Conservation (phyloP, 2,113 vertebrate genomes). For the Oenanthe oenanthe region DNA sequence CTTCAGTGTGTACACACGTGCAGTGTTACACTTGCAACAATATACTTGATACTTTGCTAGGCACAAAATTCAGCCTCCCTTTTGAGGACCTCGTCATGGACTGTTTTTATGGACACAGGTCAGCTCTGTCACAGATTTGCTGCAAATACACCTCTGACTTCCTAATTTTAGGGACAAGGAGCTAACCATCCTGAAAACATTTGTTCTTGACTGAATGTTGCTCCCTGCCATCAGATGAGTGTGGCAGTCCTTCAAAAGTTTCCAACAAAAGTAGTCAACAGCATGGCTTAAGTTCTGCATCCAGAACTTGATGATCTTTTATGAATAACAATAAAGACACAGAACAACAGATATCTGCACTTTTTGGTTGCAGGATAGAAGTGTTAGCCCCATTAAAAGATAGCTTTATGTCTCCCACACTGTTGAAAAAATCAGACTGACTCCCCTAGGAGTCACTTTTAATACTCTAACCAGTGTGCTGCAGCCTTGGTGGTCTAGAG, state of each 20-base stretch:
- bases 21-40: neutral
- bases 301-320: neutral
- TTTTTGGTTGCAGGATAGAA: neutral
- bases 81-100: neutral
- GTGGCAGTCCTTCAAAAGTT: neutral
- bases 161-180: neutral
- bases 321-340: neutral
- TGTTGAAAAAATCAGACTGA: neutral
- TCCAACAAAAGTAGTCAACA: neutral
- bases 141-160: neutral
- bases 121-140: neutral
- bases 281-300: neutral
- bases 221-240: neutral
- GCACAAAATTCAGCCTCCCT: neutral
- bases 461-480: neutral
- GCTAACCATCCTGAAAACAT: neutral
- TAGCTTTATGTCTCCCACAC: neutral
- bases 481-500: neutral
- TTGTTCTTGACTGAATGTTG: neutral
- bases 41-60: neutral
- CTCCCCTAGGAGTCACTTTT: neutral
- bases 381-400: neutral
- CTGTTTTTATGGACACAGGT: neutral
- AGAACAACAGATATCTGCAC: neutral
- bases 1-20: rapidly evolving